Evolutionary conservation across 2,888 invertebrate genomes (phyloP).

Genomic region (Hydriomena furcata): DNA sequence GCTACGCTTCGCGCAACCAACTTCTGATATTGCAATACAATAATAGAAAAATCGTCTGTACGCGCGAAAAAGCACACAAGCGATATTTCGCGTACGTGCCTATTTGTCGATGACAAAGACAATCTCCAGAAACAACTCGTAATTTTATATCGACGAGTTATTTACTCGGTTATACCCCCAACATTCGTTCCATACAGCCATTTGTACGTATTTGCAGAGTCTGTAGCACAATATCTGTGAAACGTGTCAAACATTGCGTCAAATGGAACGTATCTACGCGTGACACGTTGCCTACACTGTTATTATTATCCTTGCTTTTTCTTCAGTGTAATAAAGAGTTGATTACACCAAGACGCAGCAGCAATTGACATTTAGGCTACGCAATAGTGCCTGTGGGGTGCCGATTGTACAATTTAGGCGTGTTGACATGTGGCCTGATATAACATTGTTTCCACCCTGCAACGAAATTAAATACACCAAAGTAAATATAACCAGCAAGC

Average conservation of each 20-base stretch:
- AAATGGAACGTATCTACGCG: conserved; percentile 76
- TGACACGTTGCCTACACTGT: conserved; percentile 68
- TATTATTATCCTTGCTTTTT: conserved; percentile 75
- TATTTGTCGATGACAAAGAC: conserved; percentile 55
- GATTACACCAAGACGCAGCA: conserved; percentile 65
- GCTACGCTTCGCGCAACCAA: conserved; percentile 24
- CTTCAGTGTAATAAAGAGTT: conserved; percentile 76
- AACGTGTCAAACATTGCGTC: conserved; percentile 77
- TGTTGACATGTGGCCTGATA: conserved; percentile 43
- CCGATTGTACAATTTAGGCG: conserved; percentile 60
- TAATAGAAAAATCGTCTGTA: conserved; percentile 46
- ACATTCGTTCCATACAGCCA: conserved; percentile 68
- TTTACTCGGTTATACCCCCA: conserved; percentile 62
- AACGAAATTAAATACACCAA: conserved; percentile 23
- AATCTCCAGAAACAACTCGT: conserved; percentile 67
- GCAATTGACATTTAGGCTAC: conserved; percentile 56
- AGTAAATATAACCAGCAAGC: conserved; percentile 21
- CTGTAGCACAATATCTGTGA: conserved; percentile 79
- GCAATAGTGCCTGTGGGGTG: conserved; percentile 65
- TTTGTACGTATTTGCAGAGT: conserved; percentile 74
- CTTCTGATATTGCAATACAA: conserved; percentile 42
- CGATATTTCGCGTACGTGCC: conserved; percentile 69
- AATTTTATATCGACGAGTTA: conserved; percentile 73
- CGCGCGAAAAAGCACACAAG: conserved; percentile 50
- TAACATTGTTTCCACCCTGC: conserved; percentile 17